These are phyloP conservation scores for Myotis brandtii DNA, from an alignment of 2,113 vertebrate genomes.

Conservation along the genomic window DNA sequence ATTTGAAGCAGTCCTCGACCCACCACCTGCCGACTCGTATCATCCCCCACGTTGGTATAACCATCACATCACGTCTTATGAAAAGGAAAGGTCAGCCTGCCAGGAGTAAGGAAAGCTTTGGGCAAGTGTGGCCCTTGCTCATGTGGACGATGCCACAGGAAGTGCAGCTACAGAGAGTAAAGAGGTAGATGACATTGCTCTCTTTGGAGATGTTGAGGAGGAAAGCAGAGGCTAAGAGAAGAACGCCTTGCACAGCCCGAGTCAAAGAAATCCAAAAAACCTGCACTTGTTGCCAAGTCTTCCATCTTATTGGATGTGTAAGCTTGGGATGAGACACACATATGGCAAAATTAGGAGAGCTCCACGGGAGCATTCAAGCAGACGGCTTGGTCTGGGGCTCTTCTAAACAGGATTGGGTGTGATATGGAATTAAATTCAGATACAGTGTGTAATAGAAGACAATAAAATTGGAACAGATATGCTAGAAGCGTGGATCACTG, in stretches of 20 bases:
- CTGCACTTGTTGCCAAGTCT: conserved; percentile 94
- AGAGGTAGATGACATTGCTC: conserved; percentile 95
- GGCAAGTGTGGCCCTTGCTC: conserved; percentile 93
- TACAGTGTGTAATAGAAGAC: conserved; percentile 96
- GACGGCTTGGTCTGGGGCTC: conserved; percentile 97
- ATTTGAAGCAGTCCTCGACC: conserved; percentile 90
- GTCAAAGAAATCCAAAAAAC: conserved; percentile 96
- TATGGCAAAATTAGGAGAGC: conserved; percentile 95
- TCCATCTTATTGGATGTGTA: conserved; percentile 96
- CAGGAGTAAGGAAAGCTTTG: conserved; percentile 82
- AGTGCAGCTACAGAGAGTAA: conserved; percentile 82
- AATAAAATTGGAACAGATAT: conserved; percentile 97
- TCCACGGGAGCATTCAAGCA: conserved; percentile 92
- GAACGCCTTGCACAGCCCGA: conserved; percentile 95
- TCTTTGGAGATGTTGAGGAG: conserved; percentile 98
- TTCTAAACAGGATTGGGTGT: conserved; percentile 96
- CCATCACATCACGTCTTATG: conserved; percentile 94
- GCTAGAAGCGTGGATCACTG: conserved; percentile 94
- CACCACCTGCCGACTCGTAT: conserved; percentile 90
- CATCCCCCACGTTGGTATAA: conserved; percentile 93
- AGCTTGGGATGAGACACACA: conserved; percentile 97
- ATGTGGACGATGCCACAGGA: conserved; percentile 91
- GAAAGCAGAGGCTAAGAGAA: conserved; percentile 93
- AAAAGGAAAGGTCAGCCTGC: conserved; percentile 77
- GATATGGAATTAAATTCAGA: conserved; percentile 98